Evolutionary conservation across 92 coral and sea anemone species (phyloP).

Genomic region (Parazoanthus swiftii): DNA sequence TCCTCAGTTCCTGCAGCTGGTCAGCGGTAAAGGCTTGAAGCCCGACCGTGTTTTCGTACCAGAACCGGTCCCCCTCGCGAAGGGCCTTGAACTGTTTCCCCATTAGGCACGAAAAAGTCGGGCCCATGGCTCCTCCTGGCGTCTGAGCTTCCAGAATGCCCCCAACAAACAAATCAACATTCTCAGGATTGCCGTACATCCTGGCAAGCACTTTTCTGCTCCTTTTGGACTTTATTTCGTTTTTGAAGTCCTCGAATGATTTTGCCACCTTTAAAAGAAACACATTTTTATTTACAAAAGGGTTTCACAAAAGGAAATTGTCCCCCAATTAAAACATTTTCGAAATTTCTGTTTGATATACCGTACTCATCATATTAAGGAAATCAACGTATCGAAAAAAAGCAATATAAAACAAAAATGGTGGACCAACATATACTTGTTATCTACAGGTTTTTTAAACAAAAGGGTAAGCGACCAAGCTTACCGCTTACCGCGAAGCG

Average conservation of each 20-base stretch:
- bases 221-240: neutral
- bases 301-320: neutral
- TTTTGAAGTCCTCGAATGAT: slow-evolving; percentile 12
- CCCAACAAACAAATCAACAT: slow-evolving; percentile 27
- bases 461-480: too few species aligned
- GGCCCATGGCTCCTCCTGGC: slow-evolving; percentile 28
- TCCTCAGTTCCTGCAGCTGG: slow-evolving; percentile 12
- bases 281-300: neutral
- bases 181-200: neutral
- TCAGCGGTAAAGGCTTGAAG: slow-evolving; percentile 19
- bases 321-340: neutral
- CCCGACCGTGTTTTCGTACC: slow-evolving; percentile 29
- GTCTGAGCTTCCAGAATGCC: slow-evolving; percentile 10
- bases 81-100: slow-evolving; percentile 35
- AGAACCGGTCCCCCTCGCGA: slow-evolving; percentile 41
- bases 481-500: too few species aligned
- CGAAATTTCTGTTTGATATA: too few species aligned
- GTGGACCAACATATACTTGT: too few species aligned
- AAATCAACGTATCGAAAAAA: too few species aligned
- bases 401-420: too few species aligned
- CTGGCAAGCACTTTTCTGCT: neutral
- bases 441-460: too few species aligned
- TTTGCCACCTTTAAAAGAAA: slow-evolving; percentile 17
- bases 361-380: too few species aligned
- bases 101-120: slow-evolving; percentile 34